A percentile compares a stretch with the other conserved stretches of the same genome.
Evolutionary conservation across 2,888 invertebrate genomes (phyloP).

Genomic region (Macrosiphum euphorbiae): DNA sequence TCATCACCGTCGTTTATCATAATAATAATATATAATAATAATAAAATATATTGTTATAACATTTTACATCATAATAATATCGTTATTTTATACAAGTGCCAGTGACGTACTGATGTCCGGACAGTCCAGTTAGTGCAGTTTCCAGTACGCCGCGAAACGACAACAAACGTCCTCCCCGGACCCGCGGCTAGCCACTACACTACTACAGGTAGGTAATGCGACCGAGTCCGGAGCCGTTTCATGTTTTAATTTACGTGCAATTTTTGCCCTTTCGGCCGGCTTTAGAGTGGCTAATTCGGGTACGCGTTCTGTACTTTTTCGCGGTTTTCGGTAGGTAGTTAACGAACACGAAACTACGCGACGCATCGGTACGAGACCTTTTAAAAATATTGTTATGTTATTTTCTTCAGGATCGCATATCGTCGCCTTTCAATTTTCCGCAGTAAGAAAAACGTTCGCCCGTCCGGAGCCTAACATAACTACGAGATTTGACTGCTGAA

Average conservation of each 20-base stretch:
- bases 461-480: neutral
- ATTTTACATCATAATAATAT: neutral
- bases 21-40: neutral
- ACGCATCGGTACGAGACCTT: neutral
- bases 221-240: neutral
- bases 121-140: neutral
- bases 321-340: neutral
- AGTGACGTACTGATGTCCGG: neutral
- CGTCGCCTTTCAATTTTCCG: neutral
- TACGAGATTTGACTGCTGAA: slow-evolving; percentile 7
- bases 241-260: neutral
- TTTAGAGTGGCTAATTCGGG: neutral
- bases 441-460: neutral
- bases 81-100: too few species aligned
- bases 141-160: neutral
- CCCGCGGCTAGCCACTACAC: neutral
- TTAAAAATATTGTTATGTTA: too few species aligned
- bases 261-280: neutral
- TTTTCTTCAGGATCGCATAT: neutral
- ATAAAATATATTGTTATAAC: neutral
- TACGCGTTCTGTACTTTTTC: neutral
- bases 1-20: neutral
- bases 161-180: neutral
- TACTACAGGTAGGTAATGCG: neutral
- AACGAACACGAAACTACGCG: neutral